Evolutionary conservation across 2,797 vertebrate species (phyloP).

Genomic region (Nyctibius grandis): DNA sequence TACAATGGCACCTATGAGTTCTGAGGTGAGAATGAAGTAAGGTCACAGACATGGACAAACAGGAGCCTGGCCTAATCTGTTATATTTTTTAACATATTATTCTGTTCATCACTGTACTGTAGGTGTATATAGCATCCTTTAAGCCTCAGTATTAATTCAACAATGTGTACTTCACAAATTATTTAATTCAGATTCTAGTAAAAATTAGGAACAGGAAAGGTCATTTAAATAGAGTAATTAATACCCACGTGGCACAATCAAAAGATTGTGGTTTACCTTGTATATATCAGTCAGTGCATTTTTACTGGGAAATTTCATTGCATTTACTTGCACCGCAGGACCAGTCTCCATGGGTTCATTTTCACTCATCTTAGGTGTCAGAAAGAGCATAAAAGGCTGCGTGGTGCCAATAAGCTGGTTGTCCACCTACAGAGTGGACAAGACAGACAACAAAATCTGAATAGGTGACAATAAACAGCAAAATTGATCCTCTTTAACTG

Average conservation of each 20-base stretch:
- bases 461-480: neutral
- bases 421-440: slow-evolving; percentile 81
- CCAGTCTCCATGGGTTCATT: slow-evolving; percentile 77
- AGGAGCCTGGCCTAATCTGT: neutral
- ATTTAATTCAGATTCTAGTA: neutral
- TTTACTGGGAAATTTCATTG: slow-evolving; percentile 92
- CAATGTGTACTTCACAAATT: neutral
- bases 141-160: neutral
- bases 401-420: slow-evolving; percentile 96
- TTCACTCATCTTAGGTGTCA: slow-evolving; percentile 83
- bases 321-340: slow-evolving; percentile 89
- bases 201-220: neutral
- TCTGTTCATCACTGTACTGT: neutral
- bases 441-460: neutral
- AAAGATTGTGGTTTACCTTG: slow-evolving; percentile 79
- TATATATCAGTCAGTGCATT: slow-evolving; percentile 92
- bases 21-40: neutral
- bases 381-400: slow-evolving; percentile 89
- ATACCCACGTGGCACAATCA: neutral
- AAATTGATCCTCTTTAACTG: neutral
- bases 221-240: neutral
- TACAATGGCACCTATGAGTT: neutral
- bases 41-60: neutral
- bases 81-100: neutral
- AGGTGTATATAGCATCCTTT: neutral